phyloP scores from a whole-genome alignment of 2,888 invertebrate genomes.

The Cheilosia grossa region DNA sequence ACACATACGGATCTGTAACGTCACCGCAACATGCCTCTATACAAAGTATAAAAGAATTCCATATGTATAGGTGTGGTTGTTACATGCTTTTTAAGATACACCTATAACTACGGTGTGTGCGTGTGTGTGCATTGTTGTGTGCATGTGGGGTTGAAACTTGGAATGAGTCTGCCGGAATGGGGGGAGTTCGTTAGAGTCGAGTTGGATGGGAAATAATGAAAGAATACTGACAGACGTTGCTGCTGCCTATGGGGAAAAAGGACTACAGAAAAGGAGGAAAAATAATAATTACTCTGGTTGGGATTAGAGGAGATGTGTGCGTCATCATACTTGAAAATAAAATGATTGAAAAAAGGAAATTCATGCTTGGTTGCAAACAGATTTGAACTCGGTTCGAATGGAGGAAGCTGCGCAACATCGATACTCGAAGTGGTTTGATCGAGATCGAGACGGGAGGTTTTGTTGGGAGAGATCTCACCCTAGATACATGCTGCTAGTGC shows the following conservation, averaged over 20 bases:
- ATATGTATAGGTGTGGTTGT: constrained; percentile 9
- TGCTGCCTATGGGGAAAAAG: not conserved
- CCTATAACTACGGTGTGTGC: constrained; percentile 13
- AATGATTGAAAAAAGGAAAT: not conserved
- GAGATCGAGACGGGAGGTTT: not conserved
- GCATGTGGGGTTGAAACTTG: not conserved
- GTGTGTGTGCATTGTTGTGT: not conserved
- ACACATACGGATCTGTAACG: constrained; percentile 50
- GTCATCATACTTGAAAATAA: constrained; percentile 3
- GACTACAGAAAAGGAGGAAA: not conserved
- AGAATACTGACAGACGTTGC: not conserved
- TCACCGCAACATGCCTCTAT: constrained; percentile 69
- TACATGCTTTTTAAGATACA: not conserved
- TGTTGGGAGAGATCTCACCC: not conserved
- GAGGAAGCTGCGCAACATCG: constrained; percentile 21
- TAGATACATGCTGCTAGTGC: constrained; percentile 32
- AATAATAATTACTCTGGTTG: constrained; percentile 19
- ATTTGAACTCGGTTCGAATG: not conserved
- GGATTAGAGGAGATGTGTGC: not conserved
- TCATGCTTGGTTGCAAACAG: not conserved
- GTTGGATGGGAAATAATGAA: constrained; percentile 1
- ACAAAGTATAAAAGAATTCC: constrained; percentile 33
- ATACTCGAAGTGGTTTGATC: constrained; percentile 54
- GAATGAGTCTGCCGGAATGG: not conserved
- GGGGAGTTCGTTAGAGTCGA: not conserved